These are phyloP conservation scores for Balanococcus diminutus DNA, from an alignment of 2,888 invertebrate genomes.

Conservation along the genomic window DNA sequence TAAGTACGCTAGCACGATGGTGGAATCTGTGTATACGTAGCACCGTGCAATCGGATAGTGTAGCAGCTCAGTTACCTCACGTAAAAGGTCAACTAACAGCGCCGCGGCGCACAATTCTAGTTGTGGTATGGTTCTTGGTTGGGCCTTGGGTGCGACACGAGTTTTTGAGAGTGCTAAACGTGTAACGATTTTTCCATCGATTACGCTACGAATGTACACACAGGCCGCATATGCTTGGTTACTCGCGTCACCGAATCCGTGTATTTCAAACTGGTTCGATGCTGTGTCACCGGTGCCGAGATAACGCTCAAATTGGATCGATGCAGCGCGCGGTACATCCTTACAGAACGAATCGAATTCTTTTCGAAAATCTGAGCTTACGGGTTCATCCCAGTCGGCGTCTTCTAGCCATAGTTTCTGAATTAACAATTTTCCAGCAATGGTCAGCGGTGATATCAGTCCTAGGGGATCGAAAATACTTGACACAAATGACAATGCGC, in stretches of 20 bases:
- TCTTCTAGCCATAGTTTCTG: neutral
- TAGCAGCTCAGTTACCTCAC: no score
- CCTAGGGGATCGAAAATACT: constrained; percentile 2
- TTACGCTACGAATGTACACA: neutral
- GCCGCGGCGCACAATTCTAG: no score
- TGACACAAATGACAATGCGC: neutral
- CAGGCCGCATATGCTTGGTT: neutral
- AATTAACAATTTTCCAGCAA: neutral
- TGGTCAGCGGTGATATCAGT: neutral
- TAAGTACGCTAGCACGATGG: no score
- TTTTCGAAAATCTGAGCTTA: neutral
- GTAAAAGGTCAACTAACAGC: no score
- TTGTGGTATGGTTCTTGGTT: no score
- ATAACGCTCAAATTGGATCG: neutral
- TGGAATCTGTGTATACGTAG: no score
- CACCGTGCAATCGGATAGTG: no score
- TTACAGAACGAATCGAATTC: neutral
- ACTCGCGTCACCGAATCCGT: constrained; percentile 1
- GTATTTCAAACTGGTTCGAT: neutral
- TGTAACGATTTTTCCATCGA: neutral
- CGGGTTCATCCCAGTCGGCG: neutral
- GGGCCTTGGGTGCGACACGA: no score
- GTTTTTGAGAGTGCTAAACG: no score
- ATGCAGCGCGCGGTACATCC: neutral
- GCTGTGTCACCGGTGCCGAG: neutral